These are phyloP conservation scores for Mylabris sibirica DNA, from an alignment of 2,888 invertebrate species.

Conservation along the genomic window DNA sequence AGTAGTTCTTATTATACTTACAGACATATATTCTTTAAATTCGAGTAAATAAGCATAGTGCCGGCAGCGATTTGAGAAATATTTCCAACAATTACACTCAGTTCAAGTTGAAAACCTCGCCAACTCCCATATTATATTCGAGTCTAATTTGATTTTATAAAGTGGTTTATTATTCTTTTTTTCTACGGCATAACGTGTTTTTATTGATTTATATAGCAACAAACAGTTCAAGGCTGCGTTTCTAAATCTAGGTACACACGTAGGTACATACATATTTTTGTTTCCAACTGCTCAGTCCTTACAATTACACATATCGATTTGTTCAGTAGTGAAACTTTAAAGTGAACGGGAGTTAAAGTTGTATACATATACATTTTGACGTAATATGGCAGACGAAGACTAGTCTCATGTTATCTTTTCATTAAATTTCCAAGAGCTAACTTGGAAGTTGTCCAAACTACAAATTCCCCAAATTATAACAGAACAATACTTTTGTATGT, in stretches of 20 bases:
- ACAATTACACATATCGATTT: not conserved
- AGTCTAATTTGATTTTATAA: not conserved
- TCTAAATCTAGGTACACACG: not conserved
- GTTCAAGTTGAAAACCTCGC: not conserved
- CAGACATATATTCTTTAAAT: not conserved
- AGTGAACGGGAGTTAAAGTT: not conserved
- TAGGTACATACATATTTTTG: not conserved
- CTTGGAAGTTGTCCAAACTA: constrained; percentile 2
- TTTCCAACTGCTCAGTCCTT: not conserved
- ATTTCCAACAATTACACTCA: not conserved
- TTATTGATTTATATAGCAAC: not conserved
- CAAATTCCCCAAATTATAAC: not conserved
- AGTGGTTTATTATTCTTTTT: not conserved
- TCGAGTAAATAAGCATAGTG: not conserved
- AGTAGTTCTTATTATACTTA: not conserved
- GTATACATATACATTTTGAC: not conserved
- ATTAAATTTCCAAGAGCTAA: not conserved
- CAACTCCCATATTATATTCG: not conserved
- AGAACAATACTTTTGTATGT: not conserved
- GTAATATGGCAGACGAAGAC: not conserved
- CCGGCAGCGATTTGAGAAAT: not conserved
- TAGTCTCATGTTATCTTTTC: not conserved
- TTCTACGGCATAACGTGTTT: not conserved
- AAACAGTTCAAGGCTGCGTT: not conserved
- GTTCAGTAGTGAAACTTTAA: not conserved